phyloP scores from a whole-genome alignment of 2,888 invertebrate genomes.

The Archips crataeganus region DNA sequence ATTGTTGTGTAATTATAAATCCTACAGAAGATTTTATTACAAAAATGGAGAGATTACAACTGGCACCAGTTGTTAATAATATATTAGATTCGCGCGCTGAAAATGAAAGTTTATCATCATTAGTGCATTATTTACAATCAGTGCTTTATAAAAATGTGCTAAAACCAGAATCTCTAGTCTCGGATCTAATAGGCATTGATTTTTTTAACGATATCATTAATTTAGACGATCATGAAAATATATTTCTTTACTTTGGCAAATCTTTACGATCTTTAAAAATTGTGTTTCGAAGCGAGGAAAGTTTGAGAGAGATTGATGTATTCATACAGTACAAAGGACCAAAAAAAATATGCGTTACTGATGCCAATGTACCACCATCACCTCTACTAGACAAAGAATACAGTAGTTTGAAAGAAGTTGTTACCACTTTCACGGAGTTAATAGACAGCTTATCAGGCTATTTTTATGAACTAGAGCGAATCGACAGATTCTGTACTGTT shows the following conservation, averaged over 20 bases:
- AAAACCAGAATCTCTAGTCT: conserved; percentile 47
- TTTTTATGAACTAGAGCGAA: conserved; percentile 68
- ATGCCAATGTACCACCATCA: conserved; percentile 63
- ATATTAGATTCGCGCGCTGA: conserved; percentile 27
- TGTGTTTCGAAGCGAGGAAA: conserved; percentile 57
- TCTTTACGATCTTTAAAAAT: conserved; percentile 69
- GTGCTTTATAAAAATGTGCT: conserved; percentile 45
- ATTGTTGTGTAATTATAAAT: background rate
- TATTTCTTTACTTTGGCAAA: conserved; percentile 66
- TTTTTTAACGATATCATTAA: conserved; percentile 64
- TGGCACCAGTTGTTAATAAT: conserved; percentile 12
- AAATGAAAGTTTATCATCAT: conserved; percentile 39
- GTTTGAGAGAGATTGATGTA: conserved; percentile 63
- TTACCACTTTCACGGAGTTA: conserved; percentile 55
- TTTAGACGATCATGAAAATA: conserved; percentile 42
- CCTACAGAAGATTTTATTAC: background rate
- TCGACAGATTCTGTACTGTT: conserved; percentile 66
- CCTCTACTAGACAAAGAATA: conserved; percentile 62
- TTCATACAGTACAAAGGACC: conserved; percentile 59
- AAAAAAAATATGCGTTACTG: conserved; percentile 58
- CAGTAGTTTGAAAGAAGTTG: conserved; percentile 59
- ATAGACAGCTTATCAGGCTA: conserved; percentile 61
- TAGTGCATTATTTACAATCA: conserved; percentile 46
- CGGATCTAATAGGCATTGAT: conserved; percentile 60
- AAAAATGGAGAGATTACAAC: conserved; percentile 20